Conservation (phyloP, 1,140 invertebrate genomes). For the Bombus fervidus region DNA sequence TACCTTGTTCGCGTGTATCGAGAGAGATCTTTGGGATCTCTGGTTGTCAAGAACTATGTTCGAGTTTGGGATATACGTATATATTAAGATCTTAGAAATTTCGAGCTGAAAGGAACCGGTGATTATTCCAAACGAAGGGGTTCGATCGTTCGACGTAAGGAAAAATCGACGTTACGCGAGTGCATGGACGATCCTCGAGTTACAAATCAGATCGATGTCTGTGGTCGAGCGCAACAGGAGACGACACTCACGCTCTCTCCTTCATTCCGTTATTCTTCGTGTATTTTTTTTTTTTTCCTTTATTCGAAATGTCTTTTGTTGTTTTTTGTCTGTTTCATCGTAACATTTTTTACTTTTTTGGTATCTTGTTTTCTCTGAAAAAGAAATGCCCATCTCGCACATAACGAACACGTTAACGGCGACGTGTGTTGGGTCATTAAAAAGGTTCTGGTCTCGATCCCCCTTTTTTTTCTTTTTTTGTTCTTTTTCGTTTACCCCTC, state of each 20-base stretch:
- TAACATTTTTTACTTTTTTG: not conserved
- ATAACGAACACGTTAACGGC: slow-evolving; percentile 2
- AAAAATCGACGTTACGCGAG: not conserved
- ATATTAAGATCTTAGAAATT: not conserved
- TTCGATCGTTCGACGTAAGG: not conserved
- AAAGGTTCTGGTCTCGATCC: slow-evolving; percentile 12
- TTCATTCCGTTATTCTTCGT: not conserved
- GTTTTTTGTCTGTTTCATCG: slow-evolving; percentile 32
- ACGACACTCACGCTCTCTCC: slow-evolving; percentile 4
- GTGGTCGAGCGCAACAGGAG: slow-evolving; percentile 8
- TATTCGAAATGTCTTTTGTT: slow-evolving; percentile 18
- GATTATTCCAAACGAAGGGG: not conserved
- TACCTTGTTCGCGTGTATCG: not conserved
- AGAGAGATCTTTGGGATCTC: not conserved
- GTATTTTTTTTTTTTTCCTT: slow-evolving; percentile 4
- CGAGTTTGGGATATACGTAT: not conserved
- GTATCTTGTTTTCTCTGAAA: slow-evolving; percentile 11
- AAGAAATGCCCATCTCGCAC: slow-evolving; percentile 37
- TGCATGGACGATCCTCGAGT: slow-evolving; percentile 21
- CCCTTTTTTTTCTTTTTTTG: not conserved
- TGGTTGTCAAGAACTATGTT: not conserved
- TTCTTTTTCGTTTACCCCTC: not conserved
- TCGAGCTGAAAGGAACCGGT: not conserved
- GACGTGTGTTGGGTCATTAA: slow-evolving; percentile 2
- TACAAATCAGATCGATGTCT: not conserved